Percentiles rank a stretch among this genome's conserved stretches.
These are phyloP conservation scores for Theonella swinhoei DNA, from an alignment of 37 sponge, comb jelly and placozoan species.

Conservation along the genomic window DNA sequence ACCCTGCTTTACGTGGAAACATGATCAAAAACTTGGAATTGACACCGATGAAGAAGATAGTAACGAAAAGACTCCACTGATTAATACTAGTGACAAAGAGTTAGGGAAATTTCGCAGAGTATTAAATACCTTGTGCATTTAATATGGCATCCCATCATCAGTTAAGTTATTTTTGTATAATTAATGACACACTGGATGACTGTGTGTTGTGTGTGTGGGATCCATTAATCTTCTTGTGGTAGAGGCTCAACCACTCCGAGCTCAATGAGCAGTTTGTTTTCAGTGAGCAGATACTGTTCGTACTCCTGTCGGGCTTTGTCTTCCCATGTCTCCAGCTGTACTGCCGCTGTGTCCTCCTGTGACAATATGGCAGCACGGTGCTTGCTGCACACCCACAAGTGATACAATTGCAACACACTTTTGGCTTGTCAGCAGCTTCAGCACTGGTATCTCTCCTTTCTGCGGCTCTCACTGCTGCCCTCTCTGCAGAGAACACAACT, in stretches of 20 bases:
- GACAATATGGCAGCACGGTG: neutral
- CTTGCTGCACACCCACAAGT: no score
- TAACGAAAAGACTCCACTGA: neutral
- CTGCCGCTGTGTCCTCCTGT: conserved; percentile 22
- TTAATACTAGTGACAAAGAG: neutral
- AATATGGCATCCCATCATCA: no score
- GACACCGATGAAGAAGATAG: neutral
- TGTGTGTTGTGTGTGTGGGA: neutral
- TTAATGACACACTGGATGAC: neutral
- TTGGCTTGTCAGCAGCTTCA: neutral
- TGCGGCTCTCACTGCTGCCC: conserved; percentile 33
- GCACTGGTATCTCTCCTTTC: conserved; percentile 57
- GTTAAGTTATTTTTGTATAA: neutral
- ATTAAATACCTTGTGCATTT: no score
- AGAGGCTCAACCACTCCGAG: conserved; percentile 79
- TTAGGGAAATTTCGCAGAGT: neutral
- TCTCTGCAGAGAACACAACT: conserved; percentile 50
- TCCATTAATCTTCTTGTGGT: neutral
- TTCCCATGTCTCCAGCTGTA: conserved; percentile 35
- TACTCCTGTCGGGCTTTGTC: conserved; percentile 56
- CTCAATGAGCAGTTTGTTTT: conserved; percentile 80
- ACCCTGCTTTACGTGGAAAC: neutral
- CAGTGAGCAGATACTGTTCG: conserved; percentile 80
- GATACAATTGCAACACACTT: neutral
- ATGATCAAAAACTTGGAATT: neutral